Base-by-base conservation (phyloP, 2,888 invertebrate species). In the Ornithoptera priamus region DNA sequence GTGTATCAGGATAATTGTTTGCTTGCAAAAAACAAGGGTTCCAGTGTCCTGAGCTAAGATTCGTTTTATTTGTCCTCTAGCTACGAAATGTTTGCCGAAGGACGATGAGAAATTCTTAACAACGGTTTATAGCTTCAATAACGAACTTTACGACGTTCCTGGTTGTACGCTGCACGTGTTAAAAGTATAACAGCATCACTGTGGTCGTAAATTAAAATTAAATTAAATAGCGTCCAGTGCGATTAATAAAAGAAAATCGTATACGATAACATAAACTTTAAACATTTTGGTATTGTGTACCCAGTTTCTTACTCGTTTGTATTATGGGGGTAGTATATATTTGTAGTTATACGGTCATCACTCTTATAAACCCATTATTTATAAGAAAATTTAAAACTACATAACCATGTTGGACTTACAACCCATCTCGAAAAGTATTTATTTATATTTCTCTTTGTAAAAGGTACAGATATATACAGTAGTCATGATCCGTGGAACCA, bases 41-140 rank as follows among this genome's bases (percentile, higher is more conserved):
- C 71, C 73, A 77, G 76, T 77, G 78, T 79, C 78, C 71, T 72
- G 72, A 70, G 71, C 73, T 75, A 74, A 80, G 80, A 79, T 80
- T 80, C 73, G 74, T 81, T 83, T 83, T 82, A 83, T 83, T 83
- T 80, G 78, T 80, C 78, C 59, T 65, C 57, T 60, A 46, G 64
- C 63, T 65, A 63, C 72, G 67, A 66, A 67, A 72, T 67, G 67
- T 70, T 70, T 78, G 81, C 81, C 85, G 82, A 83, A 81, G 78
- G 77, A 83, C 83, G 81, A 85, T 85, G 84, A 83, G 87, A 85
- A 87, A 87, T 89, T 86, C 84, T 84, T 83, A 82, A 87, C 85
- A 86, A 85, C 83, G 85, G 86, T 90, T 89, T 89, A 90, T 83
- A 78, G 77, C 85, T 85, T 81, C 85, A 88, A 88, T 90, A 89